Evolutionary conservation across 2,888 invertebrate species (phyloP), one percentile per base, ranked within the genome.

Genomic region (Psylliodes chrysocephalus): DNA sequence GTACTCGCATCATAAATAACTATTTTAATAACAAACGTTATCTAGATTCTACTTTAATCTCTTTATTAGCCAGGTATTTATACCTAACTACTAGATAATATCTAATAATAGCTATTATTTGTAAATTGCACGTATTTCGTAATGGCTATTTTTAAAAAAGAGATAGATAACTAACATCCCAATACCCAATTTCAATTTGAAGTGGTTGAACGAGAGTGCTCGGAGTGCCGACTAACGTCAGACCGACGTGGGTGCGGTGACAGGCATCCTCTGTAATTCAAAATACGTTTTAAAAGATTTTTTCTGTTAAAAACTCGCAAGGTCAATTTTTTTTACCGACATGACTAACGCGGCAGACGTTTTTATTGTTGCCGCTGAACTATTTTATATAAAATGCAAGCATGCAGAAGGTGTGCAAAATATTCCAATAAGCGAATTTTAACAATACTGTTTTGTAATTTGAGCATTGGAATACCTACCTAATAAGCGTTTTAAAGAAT

Each of bases 81-180:
- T n/a, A n/a, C n/a, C n/a, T n/a, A n/a, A n/a, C n/a, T n/a, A n/a
- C 22, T 22, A 22, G 2, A 6, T 22, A 22, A 22, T 22, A 22
- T 6, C 2, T 30, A 30, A 30, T 30, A 8, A 30, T 30, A 30
- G 6, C 30, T 10, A 30, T 30, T 30, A n/a, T 30, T 30, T 6
- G n/a, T 6, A 35, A 33, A 14, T 35, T 6, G 10, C 12, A 14
- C 14, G n/a, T 35, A 35, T 10, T 42, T 18, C 42, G 42, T 42
- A 42, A 42, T 42, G 12, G 42, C 12, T 42, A 42, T 42, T 42
- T 42, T 42, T 42, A 42, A 42, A 18, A 12, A 40, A n/a, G n/a
- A n/a, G n/a, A n/a, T n/a, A n/a, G n/a, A n/a, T n/a, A n/a, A n/a
- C n/a, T n/a, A n/a, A n/a, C n/a, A n/a, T n/a, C n/a, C n/a, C n/a